Conservation (phyloP, 2,113 vertebrate species). For the Passer montanus region DNA sequence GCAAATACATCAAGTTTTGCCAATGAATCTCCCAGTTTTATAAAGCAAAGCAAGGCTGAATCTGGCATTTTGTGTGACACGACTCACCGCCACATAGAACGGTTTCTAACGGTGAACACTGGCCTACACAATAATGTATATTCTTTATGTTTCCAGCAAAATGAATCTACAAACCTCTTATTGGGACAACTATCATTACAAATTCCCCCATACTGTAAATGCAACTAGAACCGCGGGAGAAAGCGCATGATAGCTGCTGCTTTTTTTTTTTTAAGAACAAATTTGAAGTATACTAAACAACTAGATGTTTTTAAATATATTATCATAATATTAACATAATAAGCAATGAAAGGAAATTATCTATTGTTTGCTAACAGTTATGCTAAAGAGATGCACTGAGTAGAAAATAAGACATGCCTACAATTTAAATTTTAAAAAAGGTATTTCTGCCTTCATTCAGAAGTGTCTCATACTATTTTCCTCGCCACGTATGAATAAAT, state of each 20-base stretch:
- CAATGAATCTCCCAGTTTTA: neutral
- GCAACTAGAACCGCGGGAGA: constrained; percentile 34
- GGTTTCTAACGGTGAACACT: neutral
- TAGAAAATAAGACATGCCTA: constrained; percentile 81
- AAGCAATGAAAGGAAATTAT: constrained; percentile 84
- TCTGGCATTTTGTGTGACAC: neutral
- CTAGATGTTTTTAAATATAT: constrained; percentile 84
- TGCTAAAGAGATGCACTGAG: constrained; percentile 79
- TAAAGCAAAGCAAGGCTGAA: constrained; percentile 17
- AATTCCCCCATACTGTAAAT: constrained; percentile 32
- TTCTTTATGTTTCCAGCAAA: constrained; percentile 46
- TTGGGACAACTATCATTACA: constrained; percentile 33
- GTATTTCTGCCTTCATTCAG: constrained; percentile 78
- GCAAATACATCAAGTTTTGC: neutral
- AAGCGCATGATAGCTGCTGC: constrained; percentile 47
- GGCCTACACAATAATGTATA: neutral
- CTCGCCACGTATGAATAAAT: constrained; percentile 73
- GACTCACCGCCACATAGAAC: neutral
- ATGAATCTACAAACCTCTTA: constrained; percentile 7
- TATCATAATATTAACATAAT: constrained; percentile 88
- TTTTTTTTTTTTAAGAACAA: constrained; percentile 73
- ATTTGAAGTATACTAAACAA: constrained; percentile 82
- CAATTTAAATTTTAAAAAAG: constrained; percentile 77
- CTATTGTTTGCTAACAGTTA: constrained; percentile 85
- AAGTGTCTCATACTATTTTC: constrained; percentile 73